Evolutionary conservation across 2,797 vertebrate species (phyloP), one percentile per base, ranked within the genome.

Genomic region (Myotis pilosus): DNA sequence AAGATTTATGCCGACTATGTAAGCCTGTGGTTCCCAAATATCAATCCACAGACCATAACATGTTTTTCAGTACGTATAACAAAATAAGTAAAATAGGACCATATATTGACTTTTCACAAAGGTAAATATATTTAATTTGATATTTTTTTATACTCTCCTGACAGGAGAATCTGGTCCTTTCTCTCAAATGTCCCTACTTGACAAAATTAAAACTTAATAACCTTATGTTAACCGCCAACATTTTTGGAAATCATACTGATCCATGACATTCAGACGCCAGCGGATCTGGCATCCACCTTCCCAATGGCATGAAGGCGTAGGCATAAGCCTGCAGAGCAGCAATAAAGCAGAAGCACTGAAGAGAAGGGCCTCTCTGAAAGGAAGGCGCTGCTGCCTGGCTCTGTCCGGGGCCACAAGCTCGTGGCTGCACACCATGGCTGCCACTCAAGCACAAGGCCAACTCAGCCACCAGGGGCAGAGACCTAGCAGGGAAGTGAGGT

Each of bases 201-300:
- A 87, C 30, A 87, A 91, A 95, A 94, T 72, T 72, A 96, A 84
- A 91, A 28, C 74, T 72, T 68, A 80, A 22, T 76, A 55, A 8
- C 28, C 25, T 30, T 22, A 55, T 33, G 23, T 66, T 66, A 57
- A 8, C 20, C 1, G 6, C 78, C 38, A 85, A 66, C 1, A 19
- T 36, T 47, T 72, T 71, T 38, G 93, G 19, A 75, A 80, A 86
- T 76, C 33, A 51, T 23, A 84, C 9, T 82, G 38, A 81, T 41
- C 10, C 10, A 53, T 28, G 87, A 82, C 19, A 66, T 64, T 86
- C 36, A 51, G 47, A 69, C 88, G 30, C 53, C 71, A 47, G 33
- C 30, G 44, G 64, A 5, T 30, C 28, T 74, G 10, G 6, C 22
- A 19, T 47, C 38, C 38, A 49, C 5, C 10, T 30, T 68, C 66